Base-by-base conservation (phyloP, 37 sponge, comb jelly and placozoan genomes). In the Haliclona indistincta region DNA sequence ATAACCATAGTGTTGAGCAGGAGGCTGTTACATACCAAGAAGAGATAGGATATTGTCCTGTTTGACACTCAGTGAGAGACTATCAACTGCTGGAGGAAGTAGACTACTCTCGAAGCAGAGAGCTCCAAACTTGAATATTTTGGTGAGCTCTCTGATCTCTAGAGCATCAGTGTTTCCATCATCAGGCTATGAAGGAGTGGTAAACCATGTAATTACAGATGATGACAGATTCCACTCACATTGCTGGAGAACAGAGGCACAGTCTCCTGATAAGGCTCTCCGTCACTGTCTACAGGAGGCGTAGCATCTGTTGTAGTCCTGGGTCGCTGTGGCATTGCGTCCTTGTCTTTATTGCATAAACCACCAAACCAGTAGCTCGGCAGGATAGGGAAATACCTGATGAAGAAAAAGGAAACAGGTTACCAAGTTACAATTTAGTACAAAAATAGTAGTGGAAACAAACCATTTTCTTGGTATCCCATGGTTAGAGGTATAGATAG, bases 401-500 rank as follows among this genome's bases (percentile, higher is more conserved):
- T 38, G 11, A 32, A 2, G 34, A 17, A 47, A 47, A 47, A 17
- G 15, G 13, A 17, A 47, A 47, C 51, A 17, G 10, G 10, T 15
- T 17, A 47, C 51, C 51, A 10, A 47, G 51, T 10, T 15, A 47
- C 15, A 47, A 15, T 25, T 25, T 58, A 25, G 60, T 25, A 58
- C 60, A 58, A 58, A n/a, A 25, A 47, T 58, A 25, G n/a, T 58
- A 25, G 28, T 35, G 10, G 29, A 19, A 41, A 66, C 85, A 67
- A 49, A 91, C 83, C 68, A 73, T 55, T 86, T 91, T 36, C 92
- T 72, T 23, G 92, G 80, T 13, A 91, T 91, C 8, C 92, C 80
- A 68, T 91, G 92, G 75, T 91, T 91, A 79, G 93, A 90, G 38
- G 72, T 58, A 35, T 75, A 47, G 4, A 97, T 78, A 71, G 81